Evolutionary conservation across 2,113 vertebrate genomes (phyloP).

Genomic region (Setophaga petechia): DNA sequence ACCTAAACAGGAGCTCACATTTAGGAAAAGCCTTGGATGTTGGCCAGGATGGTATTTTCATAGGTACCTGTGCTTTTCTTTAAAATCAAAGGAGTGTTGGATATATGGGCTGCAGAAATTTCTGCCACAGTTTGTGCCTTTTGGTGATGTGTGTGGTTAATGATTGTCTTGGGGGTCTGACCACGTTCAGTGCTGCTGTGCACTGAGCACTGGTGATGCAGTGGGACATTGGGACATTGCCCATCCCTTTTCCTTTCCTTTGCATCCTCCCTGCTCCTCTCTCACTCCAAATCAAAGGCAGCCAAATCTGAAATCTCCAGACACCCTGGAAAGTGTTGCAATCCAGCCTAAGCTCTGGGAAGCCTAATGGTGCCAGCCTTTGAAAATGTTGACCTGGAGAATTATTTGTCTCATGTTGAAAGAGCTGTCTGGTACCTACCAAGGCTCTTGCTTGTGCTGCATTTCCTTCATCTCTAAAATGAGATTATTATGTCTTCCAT

Average conservation of each 20-base stretch:
- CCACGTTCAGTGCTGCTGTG: accelerated
- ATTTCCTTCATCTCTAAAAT: neutral
- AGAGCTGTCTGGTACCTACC: neutral
- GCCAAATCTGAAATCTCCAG: neutral
- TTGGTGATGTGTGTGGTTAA: neutral
- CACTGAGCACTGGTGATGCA: neutral
- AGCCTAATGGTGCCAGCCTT: neutral
- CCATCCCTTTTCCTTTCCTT: neutral
- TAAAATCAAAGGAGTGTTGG: neutral
- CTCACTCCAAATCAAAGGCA: neutral
- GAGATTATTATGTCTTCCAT: neutral
- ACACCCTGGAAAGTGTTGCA: neutral
- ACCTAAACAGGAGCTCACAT: neutral
- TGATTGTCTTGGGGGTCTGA: neutral
- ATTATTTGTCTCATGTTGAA: neutral
- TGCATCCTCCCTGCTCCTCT: neutral
- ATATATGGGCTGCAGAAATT: neutral
- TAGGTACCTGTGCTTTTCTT: neutral
- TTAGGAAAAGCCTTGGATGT: neutral
- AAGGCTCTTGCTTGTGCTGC: neutral
- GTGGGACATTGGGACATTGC: neutral
- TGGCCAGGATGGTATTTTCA: neutral
- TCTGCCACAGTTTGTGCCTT: neutral
- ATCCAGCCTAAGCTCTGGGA: neutral
- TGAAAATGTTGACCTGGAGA: neutral